Conservation (phyloP, 2,888 invertebrate genomes). For the Drosophila algonquin region DNA sequence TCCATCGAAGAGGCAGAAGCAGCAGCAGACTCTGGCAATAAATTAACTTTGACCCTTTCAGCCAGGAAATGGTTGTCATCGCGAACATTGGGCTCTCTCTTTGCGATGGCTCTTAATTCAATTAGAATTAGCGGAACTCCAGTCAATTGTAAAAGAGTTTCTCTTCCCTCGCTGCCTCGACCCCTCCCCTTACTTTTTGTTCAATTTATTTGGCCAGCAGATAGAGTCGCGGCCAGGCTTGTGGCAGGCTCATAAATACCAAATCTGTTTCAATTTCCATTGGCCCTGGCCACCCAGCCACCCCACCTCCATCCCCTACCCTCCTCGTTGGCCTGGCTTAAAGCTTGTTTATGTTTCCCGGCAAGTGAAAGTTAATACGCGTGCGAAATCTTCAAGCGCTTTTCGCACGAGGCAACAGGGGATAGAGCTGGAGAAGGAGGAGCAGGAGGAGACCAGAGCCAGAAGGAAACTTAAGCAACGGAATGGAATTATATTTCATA, state of each 20-base stretch:
- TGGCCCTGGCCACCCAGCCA: slow-evolving; percentile 29
- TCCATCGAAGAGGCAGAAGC: slow-evolving; percentile 14
- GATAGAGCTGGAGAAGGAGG: not conserved
- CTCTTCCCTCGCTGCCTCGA: slow-evolving; percentile 12
- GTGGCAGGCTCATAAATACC: slow-evolving; percentile 65
- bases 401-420: slow-evolving; percentile 29
- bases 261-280: slow-evolving; percentile 73
- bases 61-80: slow-evolving; percentile 8
- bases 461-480: slow-evolving; percentile 60
- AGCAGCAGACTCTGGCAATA: slow-evolving; percentile 44
- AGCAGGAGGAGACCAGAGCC: no score
- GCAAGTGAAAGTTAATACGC: slow-evolving; percentile 73
- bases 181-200: slow-evolving; percentile 29
- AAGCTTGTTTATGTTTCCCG: slow-evolving; percentile 69
- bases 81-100: slow-evolving; percentile 21
- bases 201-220: slow-evolving; percentile 60
- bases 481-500: slow-evolving; percentile 74
- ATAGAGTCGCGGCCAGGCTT: slow-evolving; percentile 13
- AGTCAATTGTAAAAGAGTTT: slow-evolving; percentile 47
- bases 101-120: slow-evolving; percentile 43
- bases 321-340: slow-evolving; percentile 37
- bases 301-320: not conserved
- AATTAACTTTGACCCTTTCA: slow-evolving; percentile 57
- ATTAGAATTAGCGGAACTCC: slow-evolving; percentile 29
- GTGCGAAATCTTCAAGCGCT: slow-evolving; percentile 65